Percentiles rank a stretch among this genome's conserved stretches.
phyloP scores from a whole-genome alignment of 37 sponge, comb jelly and placozoan species.

The Aphrocallistes beatrix region DNA sequence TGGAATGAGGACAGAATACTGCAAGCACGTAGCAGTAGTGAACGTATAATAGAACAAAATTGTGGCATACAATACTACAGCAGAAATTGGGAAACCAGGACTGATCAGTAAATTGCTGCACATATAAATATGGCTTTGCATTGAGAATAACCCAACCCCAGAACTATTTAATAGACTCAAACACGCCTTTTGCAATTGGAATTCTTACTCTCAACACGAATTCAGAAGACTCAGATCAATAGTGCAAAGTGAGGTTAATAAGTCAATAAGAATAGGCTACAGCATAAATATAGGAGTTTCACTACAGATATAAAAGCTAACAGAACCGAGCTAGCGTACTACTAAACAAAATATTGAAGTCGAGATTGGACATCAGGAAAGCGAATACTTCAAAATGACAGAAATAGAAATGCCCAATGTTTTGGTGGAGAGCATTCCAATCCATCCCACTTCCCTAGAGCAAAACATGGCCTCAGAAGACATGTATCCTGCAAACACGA shows the following conservation, averaged over 20 bases:
- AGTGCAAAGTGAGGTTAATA: neutral
- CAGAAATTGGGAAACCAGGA: neutral
- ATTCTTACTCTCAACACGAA: neutral
- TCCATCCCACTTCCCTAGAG: neutral
- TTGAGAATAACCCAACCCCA: neutral
- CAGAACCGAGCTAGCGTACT: slow-evolving; percentile 6
- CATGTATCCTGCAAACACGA: neutral
- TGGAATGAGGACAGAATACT: neutral
- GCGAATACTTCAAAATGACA: neutral
- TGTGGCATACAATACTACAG: neutral
- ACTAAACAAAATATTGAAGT: neutral
- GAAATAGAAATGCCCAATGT: slow-evolving; percentile 5
- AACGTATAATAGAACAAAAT: slow-evolving; percentile 12
- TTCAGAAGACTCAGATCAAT: neutral
- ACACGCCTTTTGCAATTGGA: slow-evolving; percentile 1
- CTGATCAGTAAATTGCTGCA: neutral
- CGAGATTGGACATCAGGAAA: neutral
- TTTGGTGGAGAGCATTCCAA: neutral
- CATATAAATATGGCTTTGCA: neutral
- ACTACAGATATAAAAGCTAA: slow-evolving; percentile 16
- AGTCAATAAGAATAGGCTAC: neutral
- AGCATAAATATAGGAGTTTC: slow-evolving; percentile 6
- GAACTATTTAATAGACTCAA: neutral
- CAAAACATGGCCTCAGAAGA: neutral
- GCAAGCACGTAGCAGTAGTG: neutral